A percentile compares a stretch with the other conserved stretches of the same genome.
These are phyloP conservation scores for Drosophila tanythrix DNA, from an alignment of 2,888 invertebrate species.

Conservation along the genomic window DNA sequence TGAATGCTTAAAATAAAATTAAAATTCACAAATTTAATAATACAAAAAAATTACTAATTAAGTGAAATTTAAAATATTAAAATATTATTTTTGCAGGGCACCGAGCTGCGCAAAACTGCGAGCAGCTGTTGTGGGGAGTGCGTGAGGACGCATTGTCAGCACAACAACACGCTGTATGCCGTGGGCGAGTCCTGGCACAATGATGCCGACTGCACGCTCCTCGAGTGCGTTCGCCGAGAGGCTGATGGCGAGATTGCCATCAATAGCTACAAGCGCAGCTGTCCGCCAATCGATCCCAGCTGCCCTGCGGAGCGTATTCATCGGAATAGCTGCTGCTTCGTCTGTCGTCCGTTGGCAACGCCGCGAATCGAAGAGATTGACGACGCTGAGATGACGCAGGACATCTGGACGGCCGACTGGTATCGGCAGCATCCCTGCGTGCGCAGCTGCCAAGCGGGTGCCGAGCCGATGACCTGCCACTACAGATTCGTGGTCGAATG, in stretches of 20 bases:
- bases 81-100: conserved; percentile 71
- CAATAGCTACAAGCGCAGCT: conserved; percentile 81
- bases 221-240: conserved; percentile 79
- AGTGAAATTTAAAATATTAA: not conserved
- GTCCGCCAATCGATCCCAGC: conserved; percentile 75
- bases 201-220: conserved; percentile 80
- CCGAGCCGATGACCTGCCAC: conserved; percentile 87
- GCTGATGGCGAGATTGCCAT: conserved; percentile 77
- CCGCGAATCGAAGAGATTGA: conserved; percentile 41
- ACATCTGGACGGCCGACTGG: conserved; percentile 81
- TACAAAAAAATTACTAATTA: not conserved
- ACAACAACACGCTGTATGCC: conserved; percentile 75
- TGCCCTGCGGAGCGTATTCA: conserved; percentile 78
- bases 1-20: not conserved
- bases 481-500: conserved; percentile 89
- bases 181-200: conserved; percentile 84
- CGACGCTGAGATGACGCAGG: conserved; percentile 42
- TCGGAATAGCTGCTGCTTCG: conserved; percentile 80
- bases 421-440: conserved; percentile 86
- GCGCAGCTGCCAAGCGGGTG: conserved; percentile 87
- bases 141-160: conserved; percentile 82
- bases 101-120: conserved; percentile 70
- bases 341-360: conserved; percentile 65
- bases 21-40: not conserved
- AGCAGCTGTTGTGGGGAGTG: conserved; percentile 84